phyloP scores from a whole-genome alignment of 2,797 vertebrate genomes.

The Borostomias antarcticus region DNA sequence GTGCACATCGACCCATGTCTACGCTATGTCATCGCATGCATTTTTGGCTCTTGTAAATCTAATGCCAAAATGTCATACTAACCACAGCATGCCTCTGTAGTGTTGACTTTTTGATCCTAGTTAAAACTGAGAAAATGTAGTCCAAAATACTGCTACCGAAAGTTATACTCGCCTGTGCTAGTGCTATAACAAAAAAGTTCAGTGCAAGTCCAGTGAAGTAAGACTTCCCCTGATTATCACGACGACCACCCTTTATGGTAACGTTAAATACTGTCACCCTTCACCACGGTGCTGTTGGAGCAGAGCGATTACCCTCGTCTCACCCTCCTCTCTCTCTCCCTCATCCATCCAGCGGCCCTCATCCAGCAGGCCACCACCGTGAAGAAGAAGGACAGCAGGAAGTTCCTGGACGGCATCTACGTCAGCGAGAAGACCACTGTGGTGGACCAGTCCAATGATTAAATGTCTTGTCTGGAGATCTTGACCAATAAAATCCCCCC shows the following conservation, averaged over 20 bases:
- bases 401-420: slow-evolving; percentile 75
- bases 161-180: too few species aligned
- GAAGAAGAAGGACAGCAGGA: slow-evolving; percentile 62
- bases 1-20: too few species aligned
- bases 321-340: not conserved
- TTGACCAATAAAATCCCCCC: slow-evolving; percentile 68
- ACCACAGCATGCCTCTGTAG: not conserved
- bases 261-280: too few species aligned
- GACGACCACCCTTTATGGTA: too few species aligned
- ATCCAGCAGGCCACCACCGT: slow-evolving; percentile 68
- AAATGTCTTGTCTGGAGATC: slow-evolving; percentile 45
- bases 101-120: too few species aligned
- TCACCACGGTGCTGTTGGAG: too few species aligned
- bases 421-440: slow-evolving; percentile 70
- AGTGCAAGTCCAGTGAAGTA: too few species aligned
- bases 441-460: slow-evolving; percentile 54
- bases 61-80: not conserved
- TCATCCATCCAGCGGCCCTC: not conserved
- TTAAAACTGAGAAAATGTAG: too few species aligned
- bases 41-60: not conserved
- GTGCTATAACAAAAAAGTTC: not conserved
- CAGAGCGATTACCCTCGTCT: not conserved
- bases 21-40: not conserved
- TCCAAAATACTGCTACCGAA: too few species aligned
- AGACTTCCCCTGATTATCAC: too few species aligned